Evolutionary conservation across 2,797 vertebrate genomes (phyloP).

Genomic region (Microctenopoma steveboyesi): DNA sequence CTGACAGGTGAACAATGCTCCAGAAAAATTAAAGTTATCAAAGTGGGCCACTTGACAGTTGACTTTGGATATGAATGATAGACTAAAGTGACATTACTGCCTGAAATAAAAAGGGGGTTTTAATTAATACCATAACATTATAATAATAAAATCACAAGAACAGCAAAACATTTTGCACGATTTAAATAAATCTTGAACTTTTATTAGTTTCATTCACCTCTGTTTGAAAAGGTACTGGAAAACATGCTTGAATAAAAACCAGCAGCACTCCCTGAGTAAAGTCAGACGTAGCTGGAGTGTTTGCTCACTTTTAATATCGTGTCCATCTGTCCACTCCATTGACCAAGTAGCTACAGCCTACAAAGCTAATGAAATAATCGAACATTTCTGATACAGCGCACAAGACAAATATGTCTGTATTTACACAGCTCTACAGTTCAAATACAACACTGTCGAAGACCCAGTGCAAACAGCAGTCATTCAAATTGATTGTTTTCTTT

Average conservation of each 20-base stretch:
- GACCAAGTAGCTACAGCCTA: conserved; percentile 52
- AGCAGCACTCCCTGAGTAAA: conserved; percentile 30
- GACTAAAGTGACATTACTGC: conserved; percentile 51
- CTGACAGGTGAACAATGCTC: conserved; percentile 80
- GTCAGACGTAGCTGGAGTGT: conserved; percentile 58
- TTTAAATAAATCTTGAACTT: conserved; percentile 19
- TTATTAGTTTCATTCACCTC: conserved; percentile 7
- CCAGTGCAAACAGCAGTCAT: conserved; percentile 66
- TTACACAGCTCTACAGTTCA: conserved; percentile 65
- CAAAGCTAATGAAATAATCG: conserved; percentile 76
- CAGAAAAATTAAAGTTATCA: conserved; percentile 78
- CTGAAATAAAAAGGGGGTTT: conserved; percentile 46
- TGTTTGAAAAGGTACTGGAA: conserved; percentile 25
- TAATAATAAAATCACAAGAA: conserved; percentile 1
- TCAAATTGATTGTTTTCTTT: conserved; percentile 59
- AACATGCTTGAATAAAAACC: conserved; percentile 28
- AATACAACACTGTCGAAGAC: conserved; percentile 66
- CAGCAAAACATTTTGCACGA: background rate
- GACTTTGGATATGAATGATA: conserved; percentile 69
- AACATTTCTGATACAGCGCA: conserved; percentile 74
- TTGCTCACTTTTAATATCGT: conserved; percentile 73
- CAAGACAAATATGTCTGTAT: conserved; percentile 68
- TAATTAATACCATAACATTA: conserved; percentile 49
- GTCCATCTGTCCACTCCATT: conserved; percentile 65
- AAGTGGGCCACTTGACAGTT: conserved; percentile 79